A percentile compares a stretch with the other conserved stretches of the same genome.
These are phyloP conservation scores for Caranx melampygus DNA, from an alignment of 2,113 vertebrate species.

Conservation along the genomic window DNA sequence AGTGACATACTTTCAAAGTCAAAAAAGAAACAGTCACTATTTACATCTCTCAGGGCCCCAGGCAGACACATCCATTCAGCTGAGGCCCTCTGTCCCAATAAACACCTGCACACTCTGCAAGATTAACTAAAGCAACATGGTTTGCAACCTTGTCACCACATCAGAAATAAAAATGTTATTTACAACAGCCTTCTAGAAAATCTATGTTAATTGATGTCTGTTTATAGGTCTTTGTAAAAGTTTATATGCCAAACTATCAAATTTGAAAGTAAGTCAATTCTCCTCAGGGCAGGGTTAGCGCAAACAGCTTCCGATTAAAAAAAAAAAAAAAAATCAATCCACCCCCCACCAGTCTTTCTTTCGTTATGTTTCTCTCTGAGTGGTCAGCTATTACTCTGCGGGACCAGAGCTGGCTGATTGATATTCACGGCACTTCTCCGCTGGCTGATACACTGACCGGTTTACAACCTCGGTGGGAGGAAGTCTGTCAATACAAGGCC, in stretches of 20 bases:
- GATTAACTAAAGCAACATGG: neutral
- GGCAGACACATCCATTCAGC: neutral
- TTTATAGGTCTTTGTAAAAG: slow-evolving; percentile 8
- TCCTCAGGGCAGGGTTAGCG: neutral
- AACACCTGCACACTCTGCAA: neutral
- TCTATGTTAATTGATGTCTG: neutral
- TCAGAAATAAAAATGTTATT: neutral
- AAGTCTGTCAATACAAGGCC: slow-evolving; percentile 49
- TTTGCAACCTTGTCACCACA: neutral
- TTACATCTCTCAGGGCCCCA: too few species aligned
- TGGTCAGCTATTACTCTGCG: slow-evolving; percentile 41
- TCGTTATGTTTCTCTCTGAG: slow-evolving; percentile 29
- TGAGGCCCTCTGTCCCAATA: neutral
- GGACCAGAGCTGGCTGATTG: slow-evolving; percentile 47
- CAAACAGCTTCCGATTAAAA: slow-evolving; percentile 9
- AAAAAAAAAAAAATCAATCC: slow-evolving; percentile 12
- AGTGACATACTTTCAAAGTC: neutral
- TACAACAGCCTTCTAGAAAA: neutral
- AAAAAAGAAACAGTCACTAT: neutral
- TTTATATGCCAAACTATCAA: neutral
- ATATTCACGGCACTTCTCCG: slow-evolving; percentile 58
- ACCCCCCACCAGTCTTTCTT: slow-evolving; percentile 4
- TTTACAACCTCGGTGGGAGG: slow-evolving; percentile 64
- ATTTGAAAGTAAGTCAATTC: slow-evolving; percentile 1
- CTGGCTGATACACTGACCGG: slow-evolving; percentile 51